Evolutionary conservation across 2,797 vertebrate genomes (phyloP).

Genomic region (Cryptoprocta ferox): DNA sequence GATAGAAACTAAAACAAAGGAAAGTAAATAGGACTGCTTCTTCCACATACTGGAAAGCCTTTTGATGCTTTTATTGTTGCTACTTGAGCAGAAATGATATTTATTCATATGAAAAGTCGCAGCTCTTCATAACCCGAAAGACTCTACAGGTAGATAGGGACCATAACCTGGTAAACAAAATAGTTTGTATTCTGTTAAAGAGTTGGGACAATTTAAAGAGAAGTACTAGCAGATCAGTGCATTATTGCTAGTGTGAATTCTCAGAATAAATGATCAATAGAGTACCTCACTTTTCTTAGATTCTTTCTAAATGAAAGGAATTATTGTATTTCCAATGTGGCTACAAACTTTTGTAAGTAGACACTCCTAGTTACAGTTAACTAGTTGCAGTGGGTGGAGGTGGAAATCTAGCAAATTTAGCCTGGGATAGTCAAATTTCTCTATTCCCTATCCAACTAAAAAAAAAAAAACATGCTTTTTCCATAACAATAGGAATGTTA

Average conservation of each 20-base stretch:
- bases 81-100: background rate
- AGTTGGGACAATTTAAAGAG: background rate
- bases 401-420: background rate
- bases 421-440: background rate
- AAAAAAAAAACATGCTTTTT: background rate
- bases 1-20: background rate
- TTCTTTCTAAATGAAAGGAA: background rate
- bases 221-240: background rate
- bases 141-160: background rate
- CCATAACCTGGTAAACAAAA: background rate
- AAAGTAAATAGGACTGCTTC: background rate
- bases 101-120: background rate
- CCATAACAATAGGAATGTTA: background rate
- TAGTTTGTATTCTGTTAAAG: background rate
- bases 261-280: background rate
- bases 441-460: background rate
- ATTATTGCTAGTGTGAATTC: background rate
- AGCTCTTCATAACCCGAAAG: background rate
- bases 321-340: background rate
- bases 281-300: background rate
- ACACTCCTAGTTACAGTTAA: background rate
- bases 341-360: background rate
- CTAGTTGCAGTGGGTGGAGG: background rate
- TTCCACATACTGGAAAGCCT: background rate
- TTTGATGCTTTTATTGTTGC: background rate